phyloP scores from a whole-genome alignment of 2,113 vertebrate species.

The Atrichornis clamosus region DNA sequence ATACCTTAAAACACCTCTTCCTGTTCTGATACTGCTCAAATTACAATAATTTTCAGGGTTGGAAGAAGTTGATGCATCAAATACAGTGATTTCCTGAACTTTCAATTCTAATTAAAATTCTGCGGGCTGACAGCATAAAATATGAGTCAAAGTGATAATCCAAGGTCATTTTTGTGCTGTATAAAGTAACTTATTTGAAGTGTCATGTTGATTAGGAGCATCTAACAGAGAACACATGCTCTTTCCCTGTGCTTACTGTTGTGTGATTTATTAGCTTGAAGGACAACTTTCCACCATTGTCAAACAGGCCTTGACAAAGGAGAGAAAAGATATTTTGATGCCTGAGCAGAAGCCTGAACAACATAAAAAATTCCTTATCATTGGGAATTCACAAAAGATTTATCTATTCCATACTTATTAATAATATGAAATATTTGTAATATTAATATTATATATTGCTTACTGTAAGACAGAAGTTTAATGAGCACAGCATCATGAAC shows the following conservation, averaged over 20 bases:
- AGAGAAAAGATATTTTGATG: not conserved
- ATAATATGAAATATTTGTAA: not conserved
- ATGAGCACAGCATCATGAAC: not conserved
- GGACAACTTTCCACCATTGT: not conserved
- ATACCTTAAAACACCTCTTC: not conserved
- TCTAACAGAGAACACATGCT: not conserved
- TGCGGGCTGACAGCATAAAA: conserved; percentile 48
- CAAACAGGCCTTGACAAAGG: not conserved
- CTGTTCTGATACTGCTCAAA: not conserved
- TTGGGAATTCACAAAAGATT: not conserved
- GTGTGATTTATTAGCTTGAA: conserved; percentile 1
- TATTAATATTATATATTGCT: not conserved
- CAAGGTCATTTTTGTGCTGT: conserved; percentile 64
- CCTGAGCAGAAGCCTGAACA: not conserved
- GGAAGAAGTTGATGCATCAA: not conserved
- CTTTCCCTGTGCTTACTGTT: not conserved
- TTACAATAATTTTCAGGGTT: conserved; percentile 38
- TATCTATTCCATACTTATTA: not conserved
- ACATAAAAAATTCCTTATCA: not conserved
- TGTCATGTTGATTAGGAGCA: conserved; percentile 44
- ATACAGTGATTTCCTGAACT: conserved; percentile 35
- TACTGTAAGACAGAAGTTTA: not conserved
- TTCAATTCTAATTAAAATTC: conserved; percentile 68
- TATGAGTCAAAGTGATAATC: conserved; percentile 41
- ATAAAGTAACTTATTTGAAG: conserved; percentile 64